Percentiles rank a stretch among this genome's conserved stretches.
phyloP scores from a whole-genome alignment of 2,113 vertebrate species.

The Tautogolabrus adspersus region DNA sequence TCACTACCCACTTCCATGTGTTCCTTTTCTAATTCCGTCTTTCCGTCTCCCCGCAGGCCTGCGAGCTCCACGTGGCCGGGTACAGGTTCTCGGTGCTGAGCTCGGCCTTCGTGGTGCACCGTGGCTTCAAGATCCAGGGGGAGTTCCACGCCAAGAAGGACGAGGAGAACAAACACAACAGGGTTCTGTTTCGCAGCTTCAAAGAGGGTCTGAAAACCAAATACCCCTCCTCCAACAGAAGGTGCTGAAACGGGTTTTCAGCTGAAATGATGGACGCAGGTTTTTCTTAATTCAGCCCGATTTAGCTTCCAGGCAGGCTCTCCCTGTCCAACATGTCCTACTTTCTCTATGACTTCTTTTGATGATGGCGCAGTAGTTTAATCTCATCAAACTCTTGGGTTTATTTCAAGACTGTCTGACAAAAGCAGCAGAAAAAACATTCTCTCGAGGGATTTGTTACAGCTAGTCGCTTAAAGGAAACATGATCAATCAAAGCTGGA shows the following conservation, averaged over 20 bases:
- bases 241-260: constrained; percentile 83
- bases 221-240: constrained; percentile 86
- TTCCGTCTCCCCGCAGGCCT: constrained; percentile 79
- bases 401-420: constrained; percentile 28
- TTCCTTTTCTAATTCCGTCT: background rate
- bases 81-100: constrained; percentile 90
- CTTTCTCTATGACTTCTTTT: background rate
- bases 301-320: constrained; percentile 10
- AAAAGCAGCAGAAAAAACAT: constrained; percentile 17
- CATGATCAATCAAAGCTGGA: background rate
- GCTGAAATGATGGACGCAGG: background rate
- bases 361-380: constrained; percentile 12
- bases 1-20: background rate
- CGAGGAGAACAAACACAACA: constrained; percentile 91
- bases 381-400: constrained; percentile 11
- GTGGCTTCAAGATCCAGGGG: constrained; percentile 90
- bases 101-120: constrained; percentile 91
- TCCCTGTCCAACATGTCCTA: background rate
- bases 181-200: constrained; percentile 91
- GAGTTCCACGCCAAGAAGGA: constrained; percentile 92
- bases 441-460: constrained; percentile 32
- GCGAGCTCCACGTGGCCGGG: constrained; percentile 91
- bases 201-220: constrained; percentile 91
- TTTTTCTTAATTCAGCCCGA: constrained; percentile 20
- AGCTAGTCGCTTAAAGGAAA: constrained; percentile 9